phyloP scores from a whole-genome alignment of 1,140 invertebrate species.

The Lanistes nyassanus region DNA sequence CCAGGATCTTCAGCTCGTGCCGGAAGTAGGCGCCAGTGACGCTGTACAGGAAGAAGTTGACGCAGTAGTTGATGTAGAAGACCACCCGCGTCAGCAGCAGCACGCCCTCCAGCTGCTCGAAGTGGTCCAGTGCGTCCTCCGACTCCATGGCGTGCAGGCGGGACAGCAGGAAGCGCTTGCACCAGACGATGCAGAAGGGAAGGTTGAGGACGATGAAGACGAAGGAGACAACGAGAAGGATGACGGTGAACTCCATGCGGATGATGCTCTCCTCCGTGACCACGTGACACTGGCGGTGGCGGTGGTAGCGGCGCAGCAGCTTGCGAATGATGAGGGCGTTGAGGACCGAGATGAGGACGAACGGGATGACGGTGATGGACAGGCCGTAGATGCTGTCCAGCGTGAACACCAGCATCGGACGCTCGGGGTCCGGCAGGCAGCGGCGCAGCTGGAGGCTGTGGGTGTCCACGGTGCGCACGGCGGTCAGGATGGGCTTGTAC shows the following conservation, averaged over 20 bases:
- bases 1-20: slow-evolving; percentile 25
- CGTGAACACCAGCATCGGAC: slow-evolving; percentile 45
- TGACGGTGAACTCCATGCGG: slow-evolving; percentile 52
- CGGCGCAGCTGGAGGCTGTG: slow-evolving; percentile 28
- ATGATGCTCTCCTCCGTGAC: slow-evolving; percentile 54
- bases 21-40: slow-evolving; percentile 52
- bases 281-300: slow-evolving; percentile 40
- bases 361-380: slow-evolving; percentile 55
- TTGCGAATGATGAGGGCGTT: slow-evolving; percentile 53
- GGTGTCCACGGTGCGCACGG: slow-evolving; percentile 30
- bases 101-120: slow-evolving; percentile 31
- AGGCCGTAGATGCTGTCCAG: slow-evolving; percentile 55
- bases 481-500: slow-evolving; percentile 53
- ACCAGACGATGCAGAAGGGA: slow-evolving; percentile 57
- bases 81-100: slow-evolving; percentile 51
- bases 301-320: slow-evolving; percentile 30
- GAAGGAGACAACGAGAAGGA: slow-evolving; percentile 50
- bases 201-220: slow-evolving; percentile 52
- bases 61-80: slow-evolving; percentile 61
- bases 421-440: slow-evolving; percentile 42
- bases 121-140: background rate
- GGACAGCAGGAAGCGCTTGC: slow-evolving; percentile 39
- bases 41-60: slow-evolving; percentile 64
- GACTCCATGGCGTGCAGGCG: background rate
- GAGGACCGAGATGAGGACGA: slow-evolving; percentile 49